Evolutionary conservation across 2,113 vertebrate species (phyloP), one percentile per base, ranked within the genome.

Genomic region (Malurus alboscapulatus): DNA sequence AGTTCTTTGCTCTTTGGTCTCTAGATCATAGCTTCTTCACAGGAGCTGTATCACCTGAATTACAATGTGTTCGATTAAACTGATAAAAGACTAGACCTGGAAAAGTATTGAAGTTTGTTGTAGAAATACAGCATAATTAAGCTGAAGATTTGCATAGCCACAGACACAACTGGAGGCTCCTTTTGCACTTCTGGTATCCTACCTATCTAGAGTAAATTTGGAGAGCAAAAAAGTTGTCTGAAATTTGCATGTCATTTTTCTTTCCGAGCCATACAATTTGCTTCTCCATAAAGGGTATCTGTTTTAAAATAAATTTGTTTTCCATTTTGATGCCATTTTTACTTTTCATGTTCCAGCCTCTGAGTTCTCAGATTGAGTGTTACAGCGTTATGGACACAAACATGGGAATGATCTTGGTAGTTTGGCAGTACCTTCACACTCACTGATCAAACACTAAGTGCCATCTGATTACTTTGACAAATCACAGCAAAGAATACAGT

Each of bases 381-480:
- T 77, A 78, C 58, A 85, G 87, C 16, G 25, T 73, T 69, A 85
- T 54, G 84, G 96, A 90, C 84, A 85, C 87, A 94, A 91, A 80
- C 77, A 83, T 53, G 82, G 90, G 88, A 83, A 85, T 0, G 3
- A 77, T 94, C 89, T 65, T 22, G 47, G 66, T 69, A 77, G 65
- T 77, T 94, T 93, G 91, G 87, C 87, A 94, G 78, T 63, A 66
- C 82, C 72, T 77, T 87, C 89, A 51, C 84, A 62, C 87, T 91
- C 88, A 12, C 82, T 77, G 93, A 92, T 95, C 72, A 86, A 83
- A 87, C 55, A 59, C 82, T 40, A 80, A 90, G 72, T 83, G 65
- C 82, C 87, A 94, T 91, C 82, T 92, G 94, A 95, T 92, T 82
- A 73, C 67, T 94, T 55, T 74, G 85, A 90, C 84, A 95, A 94